Base-by-base conservation (phyloP, 2,888 invertebrate genomes). In the Lasioglossum villosulum region DNA sequence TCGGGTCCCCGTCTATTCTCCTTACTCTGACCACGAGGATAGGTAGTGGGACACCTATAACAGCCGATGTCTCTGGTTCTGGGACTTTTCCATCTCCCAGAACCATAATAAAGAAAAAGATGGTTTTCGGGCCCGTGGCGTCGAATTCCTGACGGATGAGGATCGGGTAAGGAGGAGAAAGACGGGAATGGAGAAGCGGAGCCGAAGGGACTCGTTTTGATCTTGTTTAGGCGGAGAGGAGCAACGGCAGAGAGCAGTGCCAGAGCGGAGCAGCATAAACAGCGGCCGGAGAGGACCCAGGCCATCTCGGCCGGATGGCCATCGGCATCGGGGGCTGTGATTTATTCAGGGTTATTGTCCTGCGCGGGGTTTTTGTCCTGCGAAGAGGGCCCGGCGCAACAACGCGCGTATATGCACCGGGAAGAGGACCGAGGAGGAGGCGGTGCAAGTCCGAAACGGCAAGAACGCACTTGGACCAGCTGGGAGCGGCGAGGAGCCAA, bases 341-440 rank as follows among this genome's bases (percentile, higher is more conserved):
- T 93, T 92, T 93, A 93, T 93, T 92, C 93, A 92, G 93, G 93
- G 93, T 94, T 93, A 94, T 93, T 93, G 94, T 93, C 92, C 93
- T 89, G 82, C 81, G 63, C 88, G 89, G 86, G 90, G 89, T 92
- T 93, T 93, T 92, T 92, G 91, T 92, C 89, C 90, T 83, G 88
- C 81, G 81, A 48, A 70, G 80, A 48, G 72, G 80, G 71, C 72
- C 27, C 68, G 78, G 76, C 79, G 76, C 82, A 63, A 34, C 56
- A 30, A 66, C 66, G 66, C 66, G 34, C 16, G 27, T 77, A 84
- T 66, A 80, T 74, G 71, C 73, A 23, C 16, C 63, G 63, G 56
- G 59, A 34, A 66, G 66, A 52, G 52, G 48, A 34, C 52, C 72
- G 66, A 66, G 66, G 66, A 39, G 23, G 80, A 70, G 75, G 71